A percentile compares a stretch with the other conserved stretches of the same genome.
phyloP scores from a whole-genome alignment of 1,140 invertebrate genomes.

The Anastrepha ludens region DNA sequence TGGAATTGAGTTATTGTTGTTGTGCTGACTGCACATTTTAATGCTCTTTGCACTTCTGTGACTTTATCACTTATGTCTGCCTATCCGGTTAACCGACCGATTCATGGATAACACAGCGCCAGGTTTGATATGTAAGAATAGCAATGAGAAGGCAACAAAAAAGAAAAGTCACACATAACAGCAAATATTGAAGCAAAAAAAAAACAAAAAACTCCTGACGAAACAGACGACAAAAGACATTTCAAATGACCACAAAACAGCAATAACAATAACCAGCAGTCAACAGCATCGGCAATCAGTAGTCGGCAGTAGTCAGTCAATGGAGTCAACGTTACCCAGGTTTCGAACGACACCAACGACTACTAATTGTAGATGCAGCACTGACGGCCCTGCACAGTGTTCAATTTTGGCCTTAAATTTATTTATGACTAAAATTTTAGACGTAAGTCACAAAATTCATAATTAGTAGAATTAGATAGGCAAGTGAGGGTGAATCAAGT shows the following conservation, averaged over 20 bases:
- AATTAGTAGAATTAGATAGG: too few relatives aligned
- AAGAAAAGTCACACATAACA: background rate
- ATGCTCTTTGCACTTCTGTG: slow-evolving; percentile 38
- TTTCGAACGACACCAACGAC: slow-evolving; percentile 4
- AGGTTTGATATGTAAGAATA: background rate
- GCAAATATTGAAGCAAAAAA: background rate
- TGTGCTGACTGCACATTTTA: background rate
- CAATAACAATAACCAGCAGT: slow-evolving; percentile 39
- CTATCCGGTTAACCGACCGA: slow-evolving; percentile 30
- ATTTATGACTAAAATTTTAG: too few relatives aligned
- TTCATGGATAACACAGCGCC: background rate
- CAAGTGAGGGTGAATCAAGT: too few relatives aligned
- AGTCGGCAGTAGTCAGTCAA: slow-evolving; percentile 25
- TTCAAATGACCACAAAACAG: slow-evolving; percentile 1
- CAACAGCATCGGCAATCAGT: slow-evolving; percentile 26
- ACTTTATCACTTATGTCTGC: slow-evolving; percentile 24
- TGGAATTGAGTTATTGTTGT: background rate
- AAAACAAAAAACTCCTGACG: slow-evolving; percentile 15
- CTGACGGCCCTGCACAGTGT: background rate
- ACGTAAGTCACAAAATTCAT: too few relatives aligned
- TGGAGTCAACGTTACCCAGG: background rate
- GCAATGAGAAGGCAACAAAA: background rate
- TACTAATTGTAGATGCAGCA: background rate
- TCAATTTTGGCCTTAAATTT: background rate
- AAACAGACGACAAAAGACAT: slow-evolving; percentile 35